Conservation (phyloP, 2,888 invertebrate genomes). For the Ormyrus pomaceus region DNA sequence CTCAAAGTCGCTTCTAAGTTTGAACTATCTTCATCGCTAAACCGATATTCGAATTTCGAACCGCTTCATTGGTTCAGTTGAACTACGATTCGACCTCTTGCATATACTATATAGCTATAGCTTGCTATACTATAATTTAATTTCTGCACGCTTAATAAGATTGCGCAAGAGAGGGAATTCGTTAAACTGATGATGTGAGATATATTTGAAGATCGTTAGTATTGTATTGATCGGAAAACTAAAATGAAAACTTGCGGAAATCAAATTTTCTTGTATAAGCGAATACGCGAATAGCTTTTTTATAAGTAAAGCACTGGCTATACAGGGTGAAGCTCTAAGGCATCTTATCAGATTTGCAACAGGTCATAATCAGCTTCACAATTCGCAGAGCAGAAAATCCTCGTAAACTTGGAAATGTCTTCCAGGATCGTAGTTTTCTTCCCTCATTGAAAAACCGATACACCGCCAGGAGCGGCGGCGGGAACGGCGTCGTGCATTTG, state of each 20-base stretch:
- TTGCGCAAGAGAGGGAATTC: not conserved
- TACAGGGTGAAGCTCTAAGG: no score
- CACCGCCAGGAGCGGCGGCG: slow-evolving; percentile 3
- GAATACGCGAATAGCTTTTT: no score
- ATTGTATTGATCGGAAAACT: not conserved
- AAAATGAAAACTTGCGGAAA: no score
- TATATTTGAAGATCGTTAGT: slow-evolving; percentile 7
- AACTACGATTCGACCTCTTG: slow-evolving; percentile 32
- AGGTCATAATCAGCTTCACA: slow-evolving; percentile 40
- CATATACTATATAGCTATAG: slow-evolving; percentile 3
- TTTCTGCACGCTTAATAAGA: slow-evolving; percentile 43
- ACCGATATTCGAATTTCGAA: slow-evolving; percentile 47
- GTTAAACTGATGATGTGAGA: slow-evolving; percentile 1
- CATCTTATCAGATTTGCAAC: slow-evolving; percentile 39
- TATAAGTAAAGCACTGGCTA: no score
- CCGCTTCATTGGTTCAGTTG: slow-evolving; percentile 46
- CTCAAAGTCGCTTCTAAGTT: slow-evolving; percentile 52
- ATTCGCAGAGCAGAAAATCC: slow-evolving; percentile 42
- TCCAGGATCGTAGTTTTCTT: not conserved
- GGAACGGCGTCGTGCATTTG: not conserved
- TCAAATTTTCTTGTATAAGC: no score
- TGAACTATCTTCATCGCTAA: slow-evolving; percentile 51
- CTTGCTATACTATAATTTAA: slow-evolving; percentile 46
- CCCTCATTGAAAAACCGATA: slow-evolving; percentile 48
- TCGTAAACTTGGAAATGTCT: slow-evolving; percentile 44